A percentile compares a stretch with the other conserved stretches of the same genome.
phyloP scores from a whole-genome alignment of 1,140 invertebrate genomes.

The Drosophila equinoxialis region DNA sequence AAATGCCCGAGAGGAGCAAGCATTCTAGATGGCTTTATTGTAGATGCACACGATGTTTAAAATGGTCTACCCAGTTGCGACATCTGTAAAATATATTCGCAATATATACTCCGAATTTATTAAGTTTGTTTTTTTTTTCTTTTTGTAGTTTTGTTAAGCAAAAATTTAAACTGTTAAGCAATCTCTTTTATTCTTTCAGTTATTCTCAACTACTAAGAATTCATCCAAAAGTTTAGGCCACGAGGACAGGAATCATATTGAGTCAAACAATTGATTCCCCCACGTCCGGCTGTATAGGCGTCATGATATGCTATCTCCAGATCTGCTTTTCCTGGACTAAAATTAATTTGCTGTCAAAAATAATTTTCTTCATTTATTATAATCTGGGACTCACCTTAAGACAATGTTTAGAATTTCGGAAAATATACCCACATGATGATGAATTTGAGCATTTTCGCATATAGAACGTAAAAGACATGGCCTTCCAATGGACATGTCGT shows the following conservation, averaged over 20 bases:
- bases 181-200: conserved; percentile 12
- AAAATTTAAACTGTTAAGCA: background rate
- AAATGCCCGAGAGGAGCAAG: conserved; percentile 60
- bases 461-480: conserved; percentile 74
- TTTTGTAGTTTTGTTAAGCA: background rate
- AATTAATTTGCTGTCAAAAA: background rate
- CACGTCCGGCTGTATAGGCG: conserved; percentile 64
- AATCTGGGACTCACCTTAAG: conserved; percentile 57
- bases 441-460: conserved; percentile 79
- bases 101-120: background rate
- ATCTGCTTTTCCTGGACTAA: conserved; percentile 70
- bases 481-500: conserved; percentile 48
- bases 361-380: background rate
- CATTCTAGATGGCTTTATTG: conserved; percentile 56
- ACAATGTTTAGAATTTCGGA: conserved; percentile 75
- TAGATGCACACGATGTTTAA: conserved; percentile 43
- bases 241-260: conserved; percentile 63
- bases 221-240: conserved; percentile 60
- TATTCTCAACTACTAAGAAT: conserved; percentile 37
- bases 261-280: conserved; percentile 68
- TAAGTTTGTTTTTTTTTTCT: background rate
- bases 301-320: conserved; percentile 65
- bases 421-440: conserved; percentile 75
- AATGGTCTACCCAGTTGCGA: background rate
- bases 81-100: background rate